phyloP scores from a whole-genome alignment of 2,888 invertebrate species.

The Caenorhabditis afra region DNA sequence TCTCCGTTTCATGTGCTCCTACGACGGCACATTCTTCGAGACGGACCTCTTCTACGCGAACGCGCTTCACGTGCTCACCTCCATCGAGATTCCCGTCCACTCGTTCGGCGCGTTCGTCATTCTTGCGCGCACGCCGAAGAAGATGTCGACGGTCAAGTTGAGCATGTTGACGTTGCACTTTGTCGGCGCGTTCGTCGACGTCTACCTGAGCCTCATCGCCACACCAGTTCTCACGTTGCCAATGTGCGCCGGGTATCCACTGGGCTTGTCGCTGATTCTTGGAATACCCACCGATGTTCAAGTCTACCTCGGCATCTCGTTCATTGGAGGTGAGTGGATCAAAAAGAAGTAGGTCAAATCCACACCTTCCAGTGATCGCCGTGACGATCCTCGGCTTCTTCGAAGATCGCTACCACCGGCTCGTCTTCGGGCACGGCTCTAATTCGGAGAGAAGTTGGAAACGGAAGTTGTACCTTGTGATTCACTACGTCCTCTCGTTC shows the following conservation, averaged over 20 bases:
- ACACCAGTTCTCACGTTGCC: conserved; percentile 39
- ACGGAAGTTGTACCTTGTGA: neutral
- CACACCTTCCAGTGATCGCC: conserved; percentile 26
- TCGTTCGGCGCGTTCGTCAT: conserved; percentile 37
- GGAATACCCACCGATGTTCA: conserved; percentile 33
- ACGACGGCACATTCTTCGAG: conserved; percentile 19
- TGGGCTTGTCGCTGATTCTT: conserved; percentile 17
- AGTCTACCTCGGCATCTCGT: conserved; percentile 41
- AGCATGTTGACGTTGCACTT: conserved; percentile 37
- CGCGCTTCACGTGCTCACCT: conserved; percentile 29
- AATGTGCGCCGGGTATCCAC: conserved; percentile 41
- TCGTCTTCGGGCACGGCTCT: conserved; percentile 14
- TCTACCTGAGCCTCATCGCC: conserved; percentile 40
- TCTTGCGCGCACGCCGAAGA: conserved; percentile 29
- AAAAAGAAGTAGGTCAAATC: neutral
- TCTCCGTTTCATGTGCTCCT: conserved; percentile 29
- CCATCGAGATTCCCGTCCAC: conserved; percentile 29
- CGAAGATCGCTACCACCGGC: conserved; percentile 36
- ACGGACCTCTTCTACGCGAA: conserved; percentile 24
- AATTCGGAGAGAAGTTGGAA: conserved; percentile 35
- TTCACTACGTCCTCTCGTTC: conserved; percentile 32
- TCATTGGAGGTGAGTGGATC: conserved; percentile 28
- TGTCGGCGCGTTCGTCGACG: conserved; percentile 38
- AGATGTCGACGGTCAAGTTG: conserved; percentile 31
- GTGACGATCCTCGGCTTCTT: conserved; percentile 33